Evolutionary conservation across 2,888 invertebrate species (phyloP), one percentile per base, ranked within the genome.

Genomic region (Chromoteleia sp.): DNA sequence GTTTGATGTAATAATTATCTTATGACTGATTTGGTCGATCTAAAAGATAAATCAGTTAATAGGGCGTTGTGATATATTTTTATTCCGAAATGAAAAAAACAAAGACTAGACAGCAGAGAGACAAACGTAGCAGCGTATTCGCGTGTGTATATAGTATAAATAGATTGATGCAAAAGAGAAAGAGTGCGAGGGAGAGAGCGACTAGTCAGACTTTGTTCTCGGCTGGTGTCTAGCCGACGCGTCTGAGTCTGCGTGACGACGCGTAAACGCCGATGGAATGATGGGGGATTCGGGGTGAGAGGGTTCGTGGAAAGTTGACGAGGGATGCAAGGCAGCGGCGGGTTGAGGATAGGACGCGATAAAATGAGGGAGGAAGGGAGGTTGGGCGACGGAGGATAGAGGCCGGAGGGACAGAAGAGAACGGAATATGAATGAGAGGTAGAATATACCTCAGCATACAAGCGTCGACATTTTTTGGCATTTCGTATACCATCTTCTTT

Each of bases 171-270:
- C 36, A 43, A 65, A 70, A 58, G 65, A 39, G 41, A 71, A 75
- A 74, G 63, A 78, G 67, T 63, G 52, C 56, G 39, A 75, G 39
- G 15, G 73, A 71, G 70, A 63, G 12, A 48, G 45, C 33, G 68
- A 12, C 52, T 50, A 65, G 81, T 52, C 71, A 70, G 75, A 76
- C 76, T 76, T 76, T 71, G 71, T 76, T 81, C 74, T 83, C 84
- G 83, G 83, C 84, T 83, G 86, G 84, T 92, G 92, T 92, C 92
- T 84, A 58, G 85, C 79, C 84, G 83, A 81, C 81, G 75, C 81
- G 83, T 83, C 83, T 81, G 83, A 81, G 89, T 87, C 89, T 90
- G 90, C 90, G 90, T 90, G 89, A 89, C 89, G 87, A 89, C 89
- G 90, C 90, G 88, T 88, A 87, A 86, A 88, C 88, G 85, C 85